Conservation (phyloP, 2,113 vertebrate genomes). For the Drymodes brunneopygia region DNA sequence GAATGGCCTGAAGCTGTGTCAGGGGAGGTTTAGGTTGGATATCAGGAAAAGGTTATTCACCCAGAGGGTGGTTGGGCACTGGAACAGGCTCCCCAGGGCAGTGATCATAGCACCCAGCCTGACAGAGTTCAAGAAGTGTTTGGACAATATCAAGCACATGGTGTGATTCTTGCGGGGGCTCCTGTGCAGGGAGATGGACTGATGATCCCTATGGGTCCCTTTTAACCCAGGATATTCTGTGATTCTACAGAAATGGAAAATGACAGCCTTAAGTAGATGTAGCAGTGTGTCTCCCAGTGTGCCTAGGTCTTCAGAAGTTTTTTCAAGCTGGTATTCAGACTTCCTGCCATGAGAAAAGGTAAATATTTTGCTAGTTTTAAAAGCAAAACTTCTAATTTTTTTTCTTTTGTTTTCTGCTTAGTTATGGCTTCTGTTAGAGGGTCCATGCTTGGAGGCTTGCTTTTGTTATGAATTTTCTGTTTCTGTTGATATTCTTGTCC, state of each 20-base stretch:
- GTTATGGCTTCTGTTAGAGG: neutral
- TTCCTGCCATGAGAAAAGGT: neutral
- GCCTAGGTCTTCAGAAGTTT: neutral
- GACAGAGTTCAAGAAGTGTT: neutral
- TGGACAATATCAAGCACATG: neutral
- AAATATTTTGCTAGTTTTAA: neutral
- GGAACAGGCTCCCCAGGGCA: neutral
- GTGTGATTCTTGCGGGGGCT: neutral
- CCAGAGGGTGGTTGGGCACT: neutral
- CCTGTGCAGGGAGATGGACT: neutral
- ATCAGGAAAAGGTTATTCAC: fast-evolving
- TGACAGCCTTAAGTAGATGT: neutral
- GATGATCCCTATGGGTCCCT: neutral
- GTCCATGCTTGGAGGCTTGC: neutral
- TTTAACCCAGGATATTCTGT: neutral
- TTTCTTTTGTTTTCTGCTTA: neutral
- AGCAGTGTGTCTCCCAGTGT: neutral
- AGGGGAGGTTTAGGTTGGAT: neutral
- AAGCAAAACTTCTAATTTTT: neutral
- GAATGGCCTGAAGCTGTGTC: neutral
- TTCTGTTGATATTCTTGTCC: neutral
- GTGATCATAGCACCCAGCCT: neutral
- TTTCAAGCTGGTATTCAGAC: neutral
- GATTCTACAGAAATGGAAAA: neutral
- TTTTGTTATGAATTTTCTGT: neutral